Base-by-base conservation (phyloP, 2,888 invertebrate species). In the Drosophila yooni region DNA sequence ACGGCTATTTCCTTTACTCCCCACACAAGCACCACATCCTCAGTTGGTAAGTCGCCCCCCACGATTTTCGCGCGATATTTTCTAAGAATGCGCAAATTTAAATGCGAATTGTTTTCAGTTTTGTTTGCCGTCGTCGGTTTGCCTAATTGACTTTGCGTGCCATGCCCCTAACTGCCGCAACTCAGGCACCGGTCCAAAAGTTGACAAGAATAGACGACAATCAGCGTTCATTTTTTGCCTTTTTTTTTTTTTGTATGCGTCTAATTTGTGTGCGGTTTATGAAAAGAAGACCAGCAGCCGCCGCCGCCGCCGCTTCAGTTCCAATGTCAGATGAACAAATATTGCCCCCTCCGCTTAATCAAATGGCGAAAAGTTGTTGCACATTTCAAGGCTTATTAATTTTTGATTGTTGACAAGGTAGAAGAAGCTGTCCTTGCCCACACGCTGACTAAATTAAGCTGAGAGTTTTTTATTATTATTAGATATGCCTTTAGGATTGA, bases 91-190 rank as follows among this genome's bases (percentile, higher is more conserved):
- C 81, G 78, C 81, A 84, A 87, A 89, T 85, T 85, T 84, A 88
- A 85, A 89, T 88, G 85, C 72, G 85, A 89, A 88, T 85, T 85
- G 85, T 85, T 85, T 85, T 88, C 85, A 85, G 80, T 84, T 89
- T 87, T 77, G 78, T 80, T 84, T 78, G 89, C 57, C 82, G 57
- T 58, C 73, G 79, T 71, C 85, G 81, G 71, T 85, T 85, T 85
- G 89, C 88, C 85, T 89, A 85, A 85, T 85, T 85, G 89, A 88
- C 85, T 85, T 88, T 85, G 80, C 52, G 59, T 69, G 69, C 58
- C 57, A 57, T 62, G 63, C 74, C 68, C 34, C 40, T 38, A 3
- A 11, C 46, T 18, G 2, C 33, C 25, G 18, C n/a, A 25, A 5
- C 25, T 50, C 53, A 70, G 58, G 53, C 63, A 69, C 58, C 64